A percentile compares a stretch with the other conserved stretches of the same genome.
These are phyloP conservation scores for Escarpia spicata DNA, from an alignment of 2,888 invertebrate species.

Conservation along the genomic window DNA sequence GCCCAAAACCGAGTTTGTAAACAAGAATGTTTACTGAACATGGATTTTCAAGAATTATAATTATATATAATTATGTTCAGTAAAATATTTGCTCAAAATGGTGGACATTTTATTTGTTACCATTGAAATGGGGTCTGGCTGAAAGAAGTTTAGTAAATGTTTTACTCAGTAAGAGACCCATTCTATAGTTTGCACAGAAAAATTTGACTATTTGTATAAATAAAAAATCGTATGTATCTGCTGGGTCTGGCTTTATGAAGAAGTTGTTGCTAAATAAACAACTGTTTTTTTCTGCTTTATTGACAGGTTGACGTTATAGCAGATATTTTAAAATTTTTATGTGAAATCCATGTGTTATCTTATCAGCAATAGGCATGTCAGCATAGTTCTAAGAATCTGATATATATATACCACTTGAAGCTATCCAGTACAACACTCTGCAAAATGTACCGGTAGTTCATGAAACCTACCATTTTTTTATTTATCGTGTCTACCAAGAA, in stretches of 20 bases:
- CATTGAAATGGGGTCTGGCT: too few species aligned
- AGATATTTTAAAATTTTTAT: neutral
- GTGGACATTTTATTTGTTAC: too few species aligned
- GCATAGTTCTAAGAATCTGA: neutral
- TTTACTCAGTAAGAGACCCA: too few species aligned
- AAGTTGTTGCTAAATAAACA: neutral
- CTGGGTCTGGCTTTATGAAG: neutral
- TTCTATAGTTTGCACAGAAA: too few species aligned
- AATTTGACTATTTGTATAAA: too few species aligned
- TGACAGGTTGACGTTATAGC: neutral
- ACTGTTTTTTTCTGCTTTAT: neutral
- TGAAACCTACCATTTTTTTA: neutral
- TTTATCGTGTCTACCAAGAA: neutral
- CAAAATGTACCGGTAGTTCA: neutral
- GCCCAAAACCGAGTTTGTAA: too few species aligned
- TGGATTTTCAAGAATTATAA: too few species aligned
- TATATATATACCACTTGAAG: neutral
- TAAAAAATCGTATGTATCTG: too few species aligned
- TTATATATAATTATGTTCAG: too few species aligned
- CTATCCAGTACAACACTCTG: neutral
- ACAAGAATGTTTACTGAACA: too few species aligned
- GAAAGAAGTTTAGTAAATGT: too few species aligned
- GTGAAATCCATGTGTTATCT: neutral
- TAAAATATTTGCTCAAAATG: too few species aligned
- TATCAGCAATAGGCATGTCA: neutral